A percentile compares a stretch with the other conserved stretches of the same genome.
Evolutionary conservation across 2,888 invertebrate species (phyloP).

Genomic region (Selenia dentaria): DNA sequence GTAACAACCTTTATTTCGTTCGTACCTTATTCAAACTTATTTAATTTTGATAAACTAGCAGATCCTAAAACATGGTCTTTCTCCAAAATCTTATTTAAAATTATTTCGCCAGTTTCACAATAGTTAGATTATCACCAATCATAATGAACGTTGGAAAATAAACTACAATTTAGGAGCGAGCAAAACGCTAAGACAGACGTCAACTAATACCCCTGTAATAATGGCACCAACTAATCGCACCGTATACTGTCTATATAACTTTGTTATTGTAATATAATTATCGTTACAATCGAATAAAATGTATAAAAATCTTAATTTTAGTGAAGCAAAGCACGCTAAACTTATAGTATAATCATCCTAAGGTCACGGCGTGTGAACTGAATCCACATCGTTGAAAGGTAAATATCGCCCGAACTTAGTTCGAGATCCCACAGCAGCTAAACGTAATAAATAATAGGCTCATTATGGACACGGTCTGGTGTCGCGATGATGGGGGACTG

Average conservation of each 20-base stretch:
- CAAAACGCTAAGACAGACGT: constrained; percentile 54
- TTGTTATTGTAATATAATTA: constrained; percentile 78
- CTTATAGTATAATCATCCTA: constrained; percentile 80
- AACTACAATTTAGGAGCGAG: constrained; percentile 55
- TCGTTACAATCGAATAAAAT: constrained; percentile 80
- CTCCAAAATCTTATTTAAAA: background rate
- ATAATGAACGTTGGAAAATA: constrained; percentile 28
- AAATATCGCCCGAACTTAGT: constrained; percentile 75
- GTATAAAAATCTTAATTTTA: constrained; percentile 82
- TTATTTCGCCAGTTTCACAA: constrained; percentile 4
- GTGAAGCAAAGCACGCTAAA: constrained; percentile 84
- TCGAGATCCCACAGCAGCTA: constrained; percentile 71
- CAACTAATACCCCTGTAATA: constrained; percentile 82
- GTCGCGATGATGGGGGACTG: constrained; percentile 39
- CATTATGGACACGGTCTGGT: constrained; percentile 56
- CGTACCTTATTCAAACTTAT: constrained; percentile 8
- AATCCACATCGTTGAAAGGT: constrained; percentile 66
- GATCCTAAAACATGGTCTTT: constrained; percentile 1
- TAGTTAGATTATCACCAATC: constrained; percentile 20
- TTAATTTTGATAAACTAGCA: constrained; percentile 10
- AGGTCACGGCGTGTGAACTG: constrained; percentile 67
- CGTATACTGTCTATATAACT: constrained; percentile 84
- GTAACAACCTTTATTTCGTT: constrained; percentile 18
- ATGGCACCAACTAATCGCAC: constrained; percentile 85
- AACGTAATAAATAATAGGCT: constrained; percentile 79